These are phyloP conservation scores for Pammene aurita DNA, from an alignment of 2,888 invertebrate genomes.

Conservation along the genomic window DNA sequence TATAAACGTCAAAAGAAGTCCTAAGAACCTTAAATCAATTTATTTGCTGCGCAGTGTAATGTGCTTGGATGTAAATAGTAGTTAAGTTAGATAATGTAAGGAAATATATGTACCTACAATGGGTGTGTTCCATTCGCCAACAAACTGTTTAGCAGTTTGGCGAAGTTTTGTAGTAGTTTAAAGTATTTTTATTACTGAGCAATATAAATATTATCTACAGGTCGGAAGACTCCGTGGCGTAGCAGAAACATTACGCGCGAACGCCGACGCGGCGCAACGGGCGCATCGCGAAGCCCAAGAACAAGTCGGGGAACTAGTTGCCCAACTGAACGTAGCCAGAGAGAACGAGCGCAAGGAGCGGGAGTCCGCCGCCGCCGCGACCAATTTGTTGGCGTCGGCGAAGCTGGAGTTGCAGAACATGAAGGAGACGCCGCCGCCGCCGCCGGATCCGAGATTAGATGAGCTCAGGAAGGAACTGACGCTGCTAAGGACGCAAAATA, in stretches of 20 bases:
- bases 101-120: too few species aligned
- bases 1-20: too few species aligned
- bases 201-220: slow-evolving; percentile 49
- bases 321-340: slow-evolving; percentile 75
- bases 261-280: slow-evolving; percentile 82
- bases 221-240: slow-evolving; percentile 79
- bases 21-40: too few species aligned
- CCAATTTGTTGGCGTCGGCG: slow-evolving; percentile 85
- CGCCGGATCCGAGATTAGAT: slow-evolving; percentile 88
- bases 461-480: slow-evolving; percentile 90
- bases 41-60: too few species aligned
- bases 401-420: slow-evolving; percentile 86
- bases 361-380: slow-evolving; percentile 79
- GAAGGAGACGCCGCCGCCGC: slow-evolving; percentile 84
- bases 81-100: too few species aligned
- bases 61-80: too few species aligned
- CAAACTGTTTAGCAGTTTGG: too few species aligned
- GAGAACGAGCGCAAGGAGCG: slow-evolving; percentile 79
- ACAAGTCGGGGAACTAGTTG: slow-evolving; percentile 74
- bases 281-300: slow-evolving; percentile 82
- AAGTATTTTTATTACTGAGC: too few species aligned
- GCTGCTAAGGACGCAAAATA: slow-evolving; percentile 88
- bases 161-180: too few species aligned
- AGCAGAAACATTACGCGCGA: slow-evolving; percentile 83
- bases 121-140: too few species aligned